A percentile compares a stretch with the other conserved stretches of the same genome.
Conservation (phyloP, 2,888 invertebrate species). For the Andrena haemorrhoa region DNA sequence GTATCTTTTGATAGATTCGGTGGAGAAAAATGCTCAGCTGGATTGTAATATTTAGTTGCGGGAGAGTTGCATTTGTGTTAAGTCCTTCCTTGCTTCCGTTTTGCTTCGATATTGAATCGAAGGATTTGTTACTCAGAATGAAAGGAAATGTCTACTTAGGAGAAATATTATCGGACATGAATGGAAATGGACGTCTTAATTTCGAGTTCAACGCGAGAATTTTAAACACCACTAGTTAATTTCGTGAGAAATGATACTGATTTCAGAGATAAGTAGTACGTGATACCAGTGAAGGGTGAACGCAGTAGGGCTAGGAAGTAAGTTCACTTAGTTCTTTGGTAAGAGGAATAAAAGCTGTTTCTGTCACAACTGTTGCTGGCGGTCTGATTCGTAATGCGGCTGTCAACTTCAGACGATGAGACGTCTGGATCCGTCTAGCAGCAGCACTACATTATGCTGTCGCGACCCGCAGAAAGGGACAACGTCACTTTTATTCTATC, state of each 20-base stretch:
- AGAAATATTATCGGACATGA: too few relatives aligned
- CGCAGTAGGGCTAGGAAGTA: neutral
- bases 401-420: conserved; percentile 55
- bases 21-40: neutral
- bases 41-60: neutral
- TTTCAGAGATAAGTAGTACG: neutral
- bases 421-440: conserved; percentile 46
- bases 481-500: conserved; percentile 25
- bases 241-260: too few relatives aligned
- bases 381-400: conserved; percentile 54
- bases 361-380: conserved; percentile 56
- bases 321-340: neutral
- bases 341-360: conserved; percentile 23
- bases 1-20: neutral
- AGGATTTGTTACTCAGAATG: too few relatives aligned
- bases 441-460: conserved; percentile 52
- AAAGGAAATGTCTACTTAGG: too few relatives aligned
- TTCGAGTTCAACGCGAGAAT: too few relatives aligned
- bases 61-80: too few relatives aligned
- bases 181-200: too few relatives aligned
- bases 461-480: conserved; percentile 34
- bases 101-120: too few relatives aligned
- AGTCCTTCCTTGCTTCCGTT: too few relatives aligned
- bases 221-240: too few relatives aligned
- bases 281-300: neutral